Evolutionary conservation across 2,797 vertebrate genomes (phyloP), one percentile per base, ranked within the genome.

Genomic region (Sebastes taczanowskii): DNA sequence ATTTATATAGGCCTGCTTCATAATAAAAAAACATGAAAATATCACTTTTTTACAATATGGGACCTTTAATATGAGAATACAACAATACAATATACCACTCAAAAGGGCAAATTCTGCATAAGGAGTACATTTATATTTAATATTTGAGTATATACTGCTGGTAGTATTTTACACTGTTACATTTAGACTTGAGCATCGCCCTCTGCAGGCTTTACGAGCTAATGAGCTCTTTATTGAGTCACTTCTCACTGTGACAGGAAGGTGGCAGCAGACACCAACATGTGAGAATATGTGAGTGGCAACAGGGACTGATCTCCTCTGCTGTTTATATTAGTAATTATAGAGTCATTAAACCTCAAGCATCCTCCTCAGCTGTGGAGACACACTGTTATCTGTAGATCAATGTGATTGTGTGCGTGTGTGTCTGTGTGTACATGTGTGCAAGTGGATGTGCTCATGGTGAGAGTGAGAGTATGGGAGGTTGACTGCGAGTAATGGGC

Each of bases 191-290:
- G 46, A 65, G 35, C 52, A 27, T 23, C 22, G 90, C 89, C 88
- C 76, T 64, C 91, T 91, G 65, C 83, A 52, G 89, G 79, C 42
- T 8, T 11, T 2, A 1, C 7, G 7, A 32, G 32, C 1, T 25
- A 52, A 52, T 6, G 2, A 52, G n/a, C 25, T 13, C 18, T 35
- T 5, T 4, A 14, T 18, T 5, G 4, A 4, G 62, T 60, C 61
- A 49, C 1, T 70, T 65, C 1, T 7, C 52, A 1, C 20, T 78
- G 2, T 42, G 78, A 35, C 83, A 35, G 60, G 60, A 32, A 92
- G 94, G 71, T 88, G 93, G 88, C 89, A 93, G 92, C 91, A 94
- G 76, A 93, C 9, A 90, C 88, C 72, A 86, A 73, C 74, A 46
- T 18, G 53, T 85, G 78, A 81, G 25, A 34, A 14, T 25, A 27